These are phyloP conservation scores for Campylorhamphus procurvoides DNA, from an alignment of 2,113 vertebrate species.

Conservation along the genomic window DNA sequence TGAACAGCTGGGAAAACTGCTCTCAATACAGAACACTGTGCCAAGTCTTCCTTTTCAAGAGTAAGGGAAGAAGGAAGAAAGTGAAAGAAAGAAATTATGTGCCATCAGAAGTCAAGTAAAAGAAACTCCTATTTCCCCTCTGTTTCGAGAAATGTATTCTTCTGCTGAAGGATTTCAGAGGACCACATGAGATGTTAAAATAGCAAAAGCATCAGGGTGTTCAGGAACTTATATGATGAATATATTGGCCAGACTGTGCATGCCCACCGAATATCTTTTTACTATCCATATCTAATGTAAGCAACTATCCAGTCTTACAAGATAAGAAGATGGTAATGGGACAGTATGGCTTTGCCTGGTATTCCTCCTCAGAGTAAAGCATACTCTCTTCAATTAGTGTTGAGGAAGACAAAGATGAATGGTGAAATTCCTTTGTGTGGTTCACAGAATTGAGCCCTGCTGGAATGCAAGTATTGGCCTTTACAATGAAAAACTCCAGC, in stretches of 20 bases:
- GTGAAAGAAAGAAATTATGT: neutral
- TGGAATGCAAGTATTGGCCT: neutral
- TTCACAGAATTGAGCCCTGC: neutral
- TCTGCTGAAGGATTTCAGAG: neutral
- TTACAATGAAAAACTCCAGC: neutral
- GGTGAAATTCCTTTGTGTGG: neutral
- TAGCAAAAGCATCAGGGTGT: neutral
- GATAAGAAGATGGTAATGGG: neutral
- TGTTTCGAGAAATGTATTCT: neutral
- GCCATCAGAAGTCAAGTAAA: neutral
- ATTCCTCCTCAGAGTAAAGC: neutral
- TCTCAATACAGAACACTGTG: neutral
- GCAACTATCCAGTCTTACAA: neutral
- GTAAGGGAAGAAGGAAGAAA: neutral
- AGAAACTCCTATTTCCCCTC: neutral
- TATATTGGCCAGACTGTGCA: neutral
- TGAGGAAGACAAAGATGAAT: neutral
- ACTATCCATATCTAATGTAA: neutral
- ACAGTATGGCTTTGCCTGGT: neutral
- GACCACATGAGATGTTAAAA: neutral
- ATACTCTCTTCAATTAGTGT: neutral
- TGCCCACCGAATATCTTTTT: neutral
- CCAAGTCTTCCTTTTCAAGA: neutral
- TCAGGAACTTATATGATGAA: neutral
- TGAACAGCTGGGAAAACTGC: neutral